Conservation (phyloP, 1,140 invertebrate genomes). For the Helicoverpa armigera region DNA sequence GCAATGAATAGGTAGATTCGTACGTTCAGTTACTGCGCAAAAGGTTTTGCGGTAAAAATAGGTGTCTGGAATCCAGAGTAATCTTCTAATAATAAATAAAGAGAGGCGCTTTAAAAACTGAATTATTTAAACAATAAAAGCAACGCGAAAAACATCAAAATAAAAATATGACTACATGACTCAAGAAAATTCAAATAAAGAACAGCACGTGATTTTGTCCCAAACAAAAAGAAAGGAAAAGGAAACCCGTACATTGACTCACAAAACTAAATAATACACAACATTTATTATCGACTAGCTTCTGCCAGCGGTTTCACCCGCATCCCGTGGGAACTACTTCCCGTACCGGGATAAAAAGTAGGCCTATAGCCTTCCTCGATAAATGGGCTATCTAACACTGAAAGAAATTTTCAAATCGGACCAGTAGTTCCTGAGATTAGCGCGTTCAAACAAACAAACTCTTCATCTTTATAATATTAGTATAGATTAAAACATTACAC, state of each 20-base stretch:
- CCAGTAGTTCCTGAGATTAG: too few species aligned
- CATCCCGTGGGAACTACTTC: too few species aligned
- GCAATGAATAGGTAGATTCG: conserved; percentile 20
- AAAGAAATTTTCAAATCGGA: too few species aligned
- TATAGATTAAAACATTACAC: conserved; percentile 10
- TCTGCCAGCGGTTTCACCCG: neutral
- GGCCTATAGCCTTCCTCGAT: too few species aligned
- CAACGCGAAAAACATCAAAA: neutral
- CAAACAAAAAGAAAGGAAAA: neutral
- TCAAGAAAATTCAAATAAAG: conserved; percentile 18
- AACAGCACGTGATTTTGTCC: neutral
- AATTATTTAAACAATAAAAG: neutral
- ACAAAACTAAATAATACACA: conserved; percentile 10
- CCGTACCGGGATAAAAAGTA: too few species aligned
- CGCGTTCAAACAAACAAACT: too few species aligned
- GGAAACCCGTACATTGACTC: conserved; percentile 11
- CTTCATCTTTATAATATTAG: too few species aligned
- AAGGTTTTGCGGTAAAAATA: conserved; percentile 11
- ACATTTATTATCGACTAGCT: conserved; percentile 12
- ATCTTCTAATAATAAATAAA: too few species aligned
- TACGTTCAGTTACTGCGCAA: conserved; percentile 17
- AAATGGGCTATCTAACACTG: too few species aligned
- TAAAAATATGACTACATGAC: neutral
- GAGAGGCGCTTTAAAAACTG: too few species aligned
- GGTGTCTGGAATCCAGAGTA: neutral